These are phyloP conservation scores for Falco columbarius DNA, from an alignment of 2,797 vertebrate species.

Conservation along the genomic window DNA sequence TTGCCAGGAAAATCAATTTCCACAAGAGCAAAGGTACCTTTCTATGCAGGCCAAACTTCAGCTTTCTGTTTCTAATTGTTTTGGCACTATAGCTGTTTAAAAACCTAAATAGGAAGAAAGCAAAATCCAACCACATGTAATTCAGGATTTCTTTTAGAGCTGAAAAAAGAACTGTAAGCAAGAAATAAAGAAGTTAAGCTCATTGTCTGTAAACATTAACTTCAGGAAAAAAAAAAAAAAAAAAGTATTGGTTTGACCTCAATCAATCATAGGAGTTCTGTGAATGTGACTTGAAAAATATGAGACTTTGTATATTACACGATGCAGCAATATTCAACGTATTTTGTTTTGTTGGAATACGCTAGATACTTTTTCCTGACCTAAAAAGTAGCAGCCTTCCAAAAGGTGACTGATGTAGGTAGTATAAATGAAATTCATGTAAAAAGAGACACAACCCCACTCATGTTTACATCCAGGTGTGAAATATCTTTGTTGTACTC, in stretches of 20 bases:
- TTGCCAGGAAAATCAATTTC: background rate
- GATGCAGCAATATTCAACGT: background rate
- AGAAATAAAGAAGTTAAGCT: background rate
- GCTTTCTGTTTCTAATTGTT: background rate
- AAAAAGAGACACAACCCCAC: fast-evolving
- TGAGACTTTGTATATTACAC: background rate
- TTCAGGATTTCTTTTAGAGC: background rate
- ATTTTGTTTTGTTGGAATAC: background rate
- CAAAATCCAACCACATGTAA: background rate
- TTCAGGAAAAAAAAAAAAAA: background rate
- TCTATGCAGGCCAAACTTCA: background rate
- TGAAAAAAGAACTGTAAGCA: background rate
- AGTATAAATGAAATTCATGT: background rate
- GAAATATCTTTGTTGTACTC: background rate
- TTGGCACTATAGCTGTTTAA: background rate
- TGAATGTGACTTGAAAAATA: background rate
- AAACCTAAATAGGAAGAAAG: background rate
- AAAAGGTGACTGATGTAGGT: background rate
- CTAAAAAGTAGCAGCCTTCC: background rate
- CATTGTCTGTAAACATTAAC: background rate
- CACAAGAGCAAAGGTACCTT: background rate
- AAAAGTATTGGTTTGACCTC: background rate
- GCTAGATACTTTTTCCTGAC: background rate
- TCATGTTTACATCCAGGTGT: background rate
- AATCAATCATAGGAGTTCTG: background rate